Base-by-base conservation (phyloP, 2,113 vertebrate species). In the Silurus asotus region DNA sequence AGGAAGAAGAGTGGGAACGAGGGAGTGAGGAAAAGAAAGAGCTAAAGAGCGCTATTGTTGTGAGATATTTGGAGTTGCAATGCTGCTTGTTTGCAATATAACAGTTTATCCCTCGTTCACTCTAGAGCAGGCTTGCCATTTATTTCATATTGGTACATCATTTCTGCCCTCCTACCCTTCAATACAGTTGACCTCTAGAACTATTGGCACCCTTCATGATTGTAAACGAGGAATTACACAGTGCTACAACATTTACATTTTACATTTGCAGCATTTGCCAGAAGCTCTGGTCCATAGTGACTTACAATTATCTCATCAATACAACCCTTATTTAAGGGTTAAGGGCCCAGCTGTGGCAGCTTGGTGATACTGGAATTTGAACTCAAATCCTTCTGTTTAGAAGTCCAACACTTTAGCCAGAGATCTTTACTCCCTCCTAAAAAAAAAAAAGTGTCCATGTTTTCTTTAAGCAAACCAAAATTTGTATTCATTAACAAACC, bases 1-100 rank as follows among this genome's bases (percentile, higher is more conserved):
- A 96, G 92, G 17, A 83, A 61, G 61, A 69, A 48, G 7, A 72
- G 53, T 56, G 82, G 76, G 19, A 81, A 51, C 0, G 59, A 49
- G 17, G 59, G 56, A 45, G 17, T 48, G 10, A 48, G 9, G 49
- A 14, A 37, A 58, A 79, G 10, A 80, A 64, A 56, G 45, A 85
- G n/a, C n/a, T n/a, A n/a, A n/a, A n/a, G 28, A 77, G 51, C 25
- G 20, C 65, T 9, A 79, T 79, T 84, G 19, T 37, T 86, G 53
- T n/a, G 45, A 28, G 14, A 69, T 10, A 37, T 37, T 37, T 37
- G 37, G 51, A 67, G 62, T 13, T 49, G 8, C 49, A 67, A 56
- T 48, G 64, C 28, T 25, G 20, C 48, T 56, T 20, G 23, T 74
- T n/a, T 64, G 14, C 80, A 56, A 49, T 70, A 37, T 56, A 70